phyloP scores from a whole-genome alignment of 2,888 invertebrate species.

The Gibbula magus region DNA sequence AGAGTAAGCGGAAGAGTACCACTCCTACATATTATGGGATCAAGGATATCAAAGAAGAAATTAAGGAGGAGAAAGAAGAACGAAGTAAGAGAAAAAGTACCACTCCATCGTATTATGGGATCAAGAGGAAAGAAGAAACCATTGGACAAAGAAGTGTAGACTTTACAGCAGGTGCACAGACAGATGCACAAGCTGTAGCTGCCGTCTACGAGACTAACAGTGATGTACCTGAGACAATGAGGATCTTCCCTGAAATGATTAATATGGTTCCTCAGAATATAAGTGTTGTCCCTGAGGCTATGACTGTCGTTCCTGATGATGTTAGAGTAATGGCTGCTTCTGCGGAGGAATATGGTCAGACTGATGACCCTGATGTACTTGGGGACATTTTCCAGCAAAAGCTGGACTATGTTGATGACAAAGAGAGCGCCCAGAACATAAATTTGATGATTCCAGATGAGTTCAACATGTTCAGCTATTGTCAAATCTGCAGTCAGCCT shows the following conservation, averaged over 20 bases:
- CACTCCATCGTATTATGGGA: neutral
- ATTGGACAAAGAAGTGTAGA: neutral
- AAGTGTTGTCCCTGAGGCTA: too few species aligned
- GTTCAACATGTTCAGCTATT: neutral
- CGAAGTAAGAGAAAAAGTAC: neutral
- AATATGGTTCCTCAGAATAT: too few species aligned
- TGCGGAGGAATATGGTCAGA: neutral
- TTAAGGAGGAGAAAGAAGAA: neutral
- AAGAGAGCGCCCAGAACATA: neutral
- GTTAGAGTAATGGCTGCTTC: neutral
- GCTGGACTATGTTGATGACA: neutral
- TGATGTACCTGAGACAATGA: neutral
- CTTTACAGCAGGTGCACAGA: neutral
- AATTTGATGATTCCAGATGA: neutral
- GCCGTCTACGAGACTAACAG: neutral
- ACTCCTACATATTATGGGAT: neutral
- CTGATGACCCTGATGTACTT: neutral
- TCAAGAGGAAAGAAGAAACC: neutral
- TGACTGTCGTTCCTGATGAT: neutral
- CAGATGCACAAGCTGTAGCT: neutral
- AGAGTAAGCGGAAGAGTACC: slow-evolving; percentile 5
- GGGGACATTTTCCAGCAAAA: neutral
- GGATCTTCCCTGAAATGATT: too few species aligned
- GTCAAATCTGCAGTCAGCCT: neutral
- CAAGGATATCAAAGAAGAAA: neutral